These are phyloP conservation scores for Allygus modestus DNA, from an alignment of 2,888 invertebrate genomes.

Conservation along the genomic window DNA sequence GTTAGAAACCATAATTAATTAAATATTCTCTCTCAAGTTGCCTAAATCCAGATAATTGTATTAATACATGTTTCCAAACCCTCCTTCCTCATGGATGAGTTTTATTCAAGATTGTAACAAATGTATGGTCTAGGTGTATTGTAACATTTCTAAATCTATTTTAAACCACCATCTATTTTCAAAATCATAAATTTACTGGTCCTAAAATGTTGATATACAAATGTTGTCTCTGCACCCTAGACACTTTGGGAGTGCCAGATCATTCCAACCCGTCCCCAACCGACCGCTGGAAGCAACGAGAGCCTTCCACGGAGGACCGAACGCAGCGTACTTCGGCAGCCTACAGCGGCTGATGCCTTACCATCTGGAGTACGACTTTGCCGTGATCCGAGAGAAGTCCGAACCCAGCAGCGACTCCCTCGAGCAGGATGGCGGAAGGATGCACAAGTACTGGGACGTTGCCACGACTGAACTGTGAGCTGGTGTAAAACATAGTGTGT, in stretches of 20 bases:
- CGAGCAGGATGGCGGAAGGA: constrained; percentile 87
- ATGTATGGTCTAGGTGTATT: no score
- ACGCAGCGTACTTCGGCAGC: constrained; percentile 93
- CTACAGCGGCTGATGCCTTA: constrained; percentile 91
- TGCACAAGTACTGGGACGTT: constrained; percentile 95
- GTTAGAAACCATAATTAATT: no score
- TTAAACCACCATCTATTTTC: no score
- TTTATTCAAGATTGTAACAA: no score
- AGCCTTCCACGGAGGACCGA: constrained; percentile 83
- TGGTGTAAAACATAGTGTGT: constrained; percentile 1
- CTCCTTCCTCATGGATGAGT: no score
- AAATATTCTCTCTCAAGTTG: no score
- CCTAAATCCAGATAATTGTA: no score
- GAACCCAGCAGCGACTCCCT: constrained; percentile 83
- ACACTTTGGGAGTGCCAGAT: constrained; percentile 88
- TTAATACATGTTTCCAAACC: no score
- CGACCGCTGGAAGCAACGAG: constrained; percentile 66
- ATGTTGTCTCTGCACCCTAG: constrained; percentile 74
- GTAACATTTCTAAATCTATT: no score
- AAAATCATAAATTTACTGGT: no score
- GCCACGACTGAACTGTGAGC: constrained; percentile 89
- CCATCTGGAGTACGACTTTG: constrained; percentile 89
- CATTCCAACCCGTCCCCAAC: constrained; percentile 81
- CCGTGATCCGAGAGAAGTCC: constrained; percentile 87
- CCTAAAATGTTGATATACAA: no score